Percentiles rank a stretch among this genome's conserved stretches.
phyloP scores from a whole-genome alignment of 2,797 vertebrate genomes.

The Lerista edwardsae region DNA sequence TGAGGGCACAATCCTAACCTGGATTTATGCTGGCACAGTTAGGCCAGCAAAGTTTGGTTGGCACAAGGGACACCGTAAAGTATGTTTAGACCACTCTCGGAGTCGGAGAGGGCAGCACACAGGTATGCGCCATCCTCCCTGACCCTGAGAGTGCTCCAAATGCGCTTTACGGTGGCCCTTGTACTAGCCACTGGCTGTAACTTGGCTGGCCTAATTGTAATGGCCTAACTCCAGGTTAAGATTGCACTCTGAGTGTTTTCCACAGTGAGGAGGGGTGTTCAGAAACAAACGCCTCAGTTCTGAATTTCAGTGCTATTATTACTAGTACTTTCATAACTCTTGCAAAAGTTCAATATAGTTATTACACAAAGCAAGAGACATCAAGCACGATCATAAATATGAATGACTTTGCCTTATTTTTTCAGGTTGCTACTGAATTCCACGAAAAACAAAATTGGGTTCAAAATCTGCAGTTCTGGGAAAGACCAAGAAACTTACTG shows the following conservation, averaged over 20 bases:
- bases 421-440: background rate
- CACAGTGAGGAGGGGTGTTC: background rate
- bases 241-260: background rate
- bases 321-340: conserved; percentile 47
- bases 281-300: background rate
- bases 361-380: conserved; percentile 50
- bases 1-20: too few species aligned
- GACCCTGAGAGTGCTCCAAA: too few species aligned
- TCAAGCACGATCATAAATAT: conserved; percentile 61
- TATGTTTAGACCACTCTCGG: too few species aligned
- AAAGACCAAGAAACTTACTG: background rate
- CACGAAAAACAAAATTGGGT: background rate
- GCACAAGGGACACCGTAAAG: too few species aligned
- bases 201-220: too few species aligned
- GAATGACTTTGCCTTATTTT: conserved; percentile 50
- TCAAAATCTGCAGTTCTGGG: background rate
- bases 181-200: too few species aligned
- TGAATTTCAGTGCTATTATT: background rate
- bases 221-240: too few species aligned
- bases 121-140: too few species aligned
- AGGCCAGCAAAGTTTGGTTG: too few species aligned
- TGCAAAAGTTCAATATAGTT: conserved; percentile 59
- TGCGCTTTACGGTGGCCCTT: too few species aligned
- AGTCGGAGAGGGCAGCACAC: too few species aligned
- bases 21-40: too few species aligned